Evolutionary conservation across 2,113 vertebrate species (phyloP).

Genomic region (Oryzias curvinotus): DNA sequence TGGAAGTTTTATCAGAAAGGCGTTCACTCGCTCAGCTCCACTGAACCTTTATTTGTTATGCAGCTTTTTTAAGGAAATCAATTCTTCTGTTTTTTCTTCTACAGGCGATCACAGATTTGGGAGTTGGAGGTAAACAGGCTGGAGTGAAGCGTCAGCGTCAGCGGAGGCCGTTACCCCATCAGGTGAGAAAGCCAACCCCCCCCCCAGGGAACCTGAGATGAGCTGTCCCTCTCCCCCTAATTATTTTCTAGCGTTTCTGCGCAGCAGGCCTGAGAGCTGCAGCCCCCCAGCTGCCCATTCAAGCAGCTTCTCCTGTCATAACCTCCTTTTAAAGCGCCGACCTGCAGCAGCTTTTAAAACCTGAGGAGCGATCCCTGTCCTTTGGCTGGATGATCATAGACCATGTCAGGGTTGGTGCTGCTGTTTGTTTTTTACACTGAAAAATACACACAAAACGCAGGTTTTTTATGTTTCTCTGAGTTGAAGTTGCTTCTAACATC

Average conservation of each 20-base stretch:
- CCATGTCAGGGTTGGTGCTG: background rate
- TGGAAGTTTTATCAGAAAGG: background rate
- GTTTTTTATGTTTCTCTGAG: background rate
- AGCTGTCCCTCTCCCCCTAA: slow-evolving; percentile 38
- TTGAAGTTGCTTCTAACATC: background rate
- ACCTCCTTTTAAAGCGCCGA: slow-evolving; percentile 27
- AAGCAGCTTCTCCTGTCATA: slow-evolving; percentile 21
- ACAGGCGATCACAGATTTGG: slow-evolving; percentile 2
- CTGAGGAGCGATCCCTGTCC: slow-evolving; percentile 9
- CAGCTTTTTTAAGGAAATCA: slow-evolving; percentile 1
- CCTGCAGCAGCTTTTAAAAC: slow-evolving; percentile 21
- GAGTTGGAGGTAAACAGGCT: slow-evolving; percentile 18
- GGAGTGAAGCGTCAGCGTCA: slow-evolving; percentile 29
- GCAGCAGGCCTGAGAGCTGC: slow-evolving; percentile 21
- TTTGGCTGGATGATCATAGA: background rate
- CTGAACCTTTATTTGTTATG: background rate
- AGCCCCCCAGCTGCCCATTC: slow-evolving; percentile 23
- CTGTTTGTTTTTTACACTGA: no score
- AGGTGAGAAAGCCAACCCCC: slow-evolving; percentile 21
- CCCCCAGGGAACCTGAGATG: slow-evolving; percentile 9
- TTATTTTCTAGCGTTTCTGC: slow-evolving; percentile 38
- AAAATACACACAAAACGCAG: no score
- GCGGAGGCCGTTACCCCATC: slow-evolving; percentile 18
- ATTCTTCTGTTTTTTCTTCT: slow-evolving; percentile 1
- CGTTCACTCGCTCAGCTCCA: background rate